Evolutionary conservation across 2,888 invertebrate genomes (phyloP).

Genomic region (Branchellion lobata): DNA sequence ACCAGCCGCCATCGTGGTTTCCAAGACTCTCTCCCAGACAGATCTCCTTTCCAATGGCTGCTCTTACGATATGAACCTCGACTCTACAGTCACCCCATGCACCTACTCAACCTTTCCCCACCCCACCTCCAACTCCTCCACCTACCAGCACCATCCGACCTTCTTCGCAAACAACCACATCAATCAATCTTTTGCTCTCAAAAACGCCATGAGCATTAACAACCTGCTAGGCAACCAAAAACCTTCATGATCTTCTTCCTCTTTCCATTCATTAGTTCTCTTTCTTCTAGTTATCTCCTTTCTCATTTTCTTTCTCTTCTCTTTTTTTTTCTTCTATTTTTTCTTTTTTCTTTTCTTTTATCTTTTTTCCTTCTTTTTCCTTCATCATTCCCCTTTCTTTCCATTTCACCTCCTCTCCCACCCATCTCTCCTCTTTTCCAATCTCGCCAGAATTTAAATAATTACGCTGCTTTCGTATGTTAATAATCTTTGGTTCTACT

Average conservation of each 20-base stretch:
- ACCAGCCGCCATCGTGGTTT: neutral
- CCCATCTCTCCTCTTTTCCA: too few species aligned
- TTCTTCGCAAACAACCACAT: constrained; percentile 15
- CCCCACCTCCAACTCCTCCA: neutral
- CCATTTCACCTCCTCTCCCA: too few species aligned
- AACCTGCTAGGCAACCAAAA: constrained; percentile 38
- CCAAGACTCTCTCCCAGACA: too few species aligned
- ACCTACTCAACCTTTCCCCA: neutral
- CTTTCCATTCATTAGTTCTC: neutral
- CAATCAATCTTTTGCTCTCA: neutral
- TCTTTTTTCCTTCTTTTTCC: too few species aligned
- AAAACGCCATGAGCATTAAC: constrained; percentile 41
- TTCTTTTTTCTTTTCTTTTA: too few species aligned
- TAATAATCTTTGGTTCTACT: too few species aligned
- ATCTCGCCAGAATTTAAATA: too few species aligned
- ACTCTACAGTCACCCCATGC: neutral
- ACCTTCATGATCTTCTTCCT: neutral
- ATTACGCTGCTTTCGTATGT: too few species aligned
- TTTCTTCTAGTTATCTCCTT: too few species aligned
- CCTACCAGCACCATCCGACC: constrained; percentile 11
- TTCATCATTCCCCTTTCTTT: too few species aligned
- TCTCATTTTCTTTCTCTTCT: too few species aligned
- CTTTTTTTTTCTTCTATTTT: too few species aligned
- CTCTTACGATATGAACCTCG: constrained; percentile 5
- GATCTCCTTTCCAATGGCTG: neutral